phyloP scores from a whole-genome alignment of 1,140 invertebrate genomes.

The Ditylenchus dipsaci region DNA sequence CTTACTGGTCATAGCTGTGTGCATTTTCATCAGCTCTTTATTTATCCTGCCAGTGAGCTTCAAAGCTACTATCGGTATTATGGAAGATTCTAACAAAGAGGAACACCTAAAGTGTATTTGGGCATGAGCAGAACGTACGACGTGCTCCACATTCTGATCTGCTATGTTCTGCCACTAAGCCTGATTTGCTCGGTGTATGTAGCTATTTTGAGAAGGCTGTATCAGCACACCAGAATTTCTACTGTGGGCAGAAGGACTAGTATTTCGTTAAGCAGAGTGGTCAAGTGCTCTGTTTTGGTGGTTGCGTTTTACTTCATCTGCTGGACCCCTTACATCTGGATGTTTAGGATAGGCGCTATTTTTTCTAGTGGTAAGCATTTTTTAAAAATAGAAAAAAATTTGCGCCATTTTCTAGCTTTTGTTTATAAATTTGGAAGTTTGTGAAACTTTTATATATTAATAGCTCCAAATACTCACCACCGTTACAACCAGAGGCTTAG shows the following conservation, averaged over 20 bases:
- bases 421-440: too few relatives aligned
- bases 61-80: constrained; percentile 26
- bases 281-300: constrained; percentile 54
- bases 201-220: constrained; percentile 45
- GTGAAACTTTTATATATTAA: too few relatives aligned
- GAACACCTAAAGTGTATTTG: constrained; percentile 30
- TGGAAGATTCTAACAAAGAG: constrained; percentile 21
- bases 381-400: too few relatives aligned
- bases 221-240: constrained; percentile 45
- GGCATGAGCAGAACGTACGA: constrained; percentile 37
- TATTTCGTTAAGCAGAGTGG: constrained; percentile 47
- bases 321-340: constrained; percentile 50
- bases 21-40: constrained; percentile 38
- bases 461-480: too few relatives aligned
- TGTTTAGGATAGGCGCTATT: neutral
- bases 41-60: constrained; percentile 47
- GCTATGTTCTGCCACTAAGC: constrained; percentile 45
- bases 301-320: constrained; percentile 55
- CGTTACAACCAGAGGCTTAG: too few relatives aligned
- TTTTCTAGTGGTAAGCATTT: constrained; percentile 6
- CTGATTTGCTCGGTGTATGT: constrained; percentile 49
- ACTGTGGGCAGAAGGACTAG: constrained; percentile 45
- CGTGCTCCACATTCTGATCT: constrained; percentile 35
- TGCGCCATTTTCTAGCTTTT: too few relatives aligned
- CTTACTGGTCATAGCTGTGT: constrained; percentile 36